Percentiles rank a stretch among this genome's conserved stretches.
phyloP scores from a whole-genome alignment of 2,888 invertebrate species.

The Acronicta leporina region DNA sequence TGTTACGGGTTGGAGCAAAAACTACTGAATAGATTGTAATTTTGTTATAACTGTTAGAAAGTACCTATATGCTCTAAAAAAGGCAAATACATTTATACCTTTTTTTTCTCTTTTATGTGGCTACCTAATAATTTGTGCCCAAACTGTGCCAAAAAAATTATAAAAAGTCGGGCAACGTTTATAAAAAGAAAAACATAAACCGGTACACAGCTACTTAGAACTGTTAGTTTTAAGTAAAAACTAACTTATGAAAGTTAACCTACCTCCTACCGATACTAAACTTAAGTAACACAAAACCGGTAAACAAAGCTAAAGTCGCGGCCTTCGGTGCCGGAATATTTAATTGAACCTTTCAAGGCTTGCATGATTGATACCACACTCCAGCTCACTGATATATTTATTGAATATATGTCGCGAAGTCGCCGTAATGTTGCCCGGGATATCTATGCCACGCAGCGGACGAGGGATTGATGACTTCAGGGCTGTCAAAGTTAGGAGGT shows the following conservation, averaged over 20 bases:
- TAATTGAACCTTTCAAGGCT: constrained; percentile 28
- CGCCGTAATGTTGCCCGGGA: constrained; percentile 7
- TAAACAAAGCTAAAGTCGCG: constrained; percentile 16
- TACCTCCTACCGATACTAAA: background rate
- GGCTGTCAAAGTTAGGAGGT: constrained; percentile 14
- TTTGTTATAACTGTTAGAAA: too few relatives aligned
- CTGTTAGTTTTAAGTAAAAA: too few relatives aligned
- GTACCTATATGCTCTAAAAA: too few relatives aligned
- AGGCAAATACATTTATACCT: too few relatives aligned
- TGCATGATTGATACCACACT: constrained; percentile 38
- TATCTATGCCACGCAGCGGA: constrained; percentile 15
- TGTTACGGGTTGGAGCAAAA: too few relatives aligned
- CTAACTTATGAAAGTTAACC: background rate
- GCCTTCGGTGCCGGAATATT: constrained; percentile 39
- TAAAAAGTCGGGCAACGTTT: too few relatives aligned
- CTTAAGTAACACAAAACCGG: constrained; percentile 4
- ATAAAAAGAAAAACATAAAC: too few relatives aligned
- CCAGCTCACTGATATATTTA: constrained; percentile 29
- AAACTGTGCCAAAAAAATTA: too few relatives aligned
- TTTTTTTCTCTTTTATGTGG: too few relatives aligned
- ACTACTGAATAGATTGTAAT: too few relatives aligned
- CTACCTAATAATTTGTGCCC: too few relatives aligned
- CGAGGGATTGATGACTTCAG: constrained; percentile 21
- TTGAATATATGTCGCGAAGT: constrained; percentile 34
- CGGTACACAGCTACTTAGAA: too few relatives aligned